Conservation (phyloP, 2,797 vertebrate species). For the Danio choprae region DNA sequence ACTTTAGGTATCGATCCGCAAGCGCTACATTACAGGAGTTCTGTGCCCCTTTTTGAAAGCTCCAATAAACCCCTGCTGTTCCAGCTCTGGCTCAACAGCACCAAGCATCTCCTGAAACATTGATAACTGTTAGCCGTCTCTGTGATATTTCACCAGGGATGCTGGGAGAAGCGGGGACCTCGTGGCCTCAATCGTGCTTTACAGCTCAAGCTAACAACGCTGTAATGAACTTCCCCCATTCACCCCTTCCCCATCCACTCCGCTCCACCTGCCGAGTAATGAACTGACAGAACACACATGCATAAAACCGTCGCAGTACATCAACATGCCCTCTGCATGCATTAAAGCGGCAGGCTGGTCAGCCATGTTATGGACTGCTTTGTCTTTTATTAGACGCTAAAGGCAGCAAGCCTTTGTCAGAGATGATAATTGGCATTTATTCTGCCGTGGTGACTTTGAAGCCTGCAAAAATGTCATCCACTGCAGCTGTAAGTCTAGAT, state of each 20-base stretch:
- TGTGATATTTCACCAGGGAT: constrained; percentile 59
- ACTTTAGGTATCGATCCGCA: constrained; percentile 66
- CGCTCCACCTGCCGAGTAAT: constrained; percentile 15
- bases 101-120: constrained; percentile 52
- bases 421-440: constrained; percentile 8
- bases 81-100: constrained; percentile 61
- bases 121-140: constrained; percentile 57
- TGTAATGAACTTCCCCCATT: constrained; percentile 52
- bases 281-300: constrained; percentile 28
- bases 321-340: constrained; percentile 7
- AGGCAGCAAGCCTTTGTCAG: constrained; percentile 2
- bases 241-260: background rate
- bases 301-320: constrained; percentile 12
- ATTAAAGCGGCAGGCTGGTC: constrained; percentile 40
- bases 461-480: background rate
- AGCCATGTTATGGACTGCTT: constrained; percentile 45
- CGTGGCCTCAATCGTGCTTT: constrained; percentile 54
- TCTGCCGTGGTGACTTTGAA: background rate
- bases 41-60: constrained; percentile 40
- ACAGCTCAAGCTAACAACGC: constrained; percentile 53
- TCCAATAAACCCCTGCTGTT: constrained; percentile 49
- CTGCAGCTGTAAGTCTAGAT: background rate
- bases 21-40: constrained; percentile 56
- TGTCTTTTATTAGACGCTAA: constrained; percentile 8
- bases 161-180: constrained; percentile 47